Conservation (phyloP, 1,140 invertebrate genomes). For the Plectrocnemia conspersa region DNA sequence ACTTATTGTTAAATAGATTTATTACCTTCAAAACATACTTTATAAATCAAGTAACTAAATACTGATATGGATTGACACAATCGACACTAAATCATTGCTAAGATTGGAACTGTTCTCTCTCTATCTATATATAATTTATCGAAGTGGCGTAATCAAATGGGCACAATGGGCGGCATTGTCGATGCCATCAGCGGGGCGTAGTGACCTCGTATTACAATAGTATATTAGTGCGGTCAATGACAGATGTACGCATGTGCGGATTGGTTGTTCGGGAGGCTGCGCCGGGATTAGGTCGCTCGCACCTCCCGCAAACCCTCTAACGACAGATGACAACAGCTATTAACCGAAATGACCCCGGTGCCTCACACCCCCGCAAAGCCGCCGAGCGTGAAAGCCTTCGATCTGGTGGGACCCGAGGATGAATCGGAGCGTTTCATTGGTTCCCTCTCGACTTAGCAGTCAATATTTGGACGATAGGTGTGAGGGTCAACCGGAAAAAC, state of each 20-base stretch:
- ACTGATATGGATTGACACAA: too few relatives aligned
- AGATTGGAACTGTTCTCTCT: too few relatives aligned
- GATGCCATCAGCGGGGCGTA: too few relatives aligned
- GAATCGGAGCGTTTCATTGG: conserved; percentile 25
- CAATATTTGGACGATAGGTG: conserved; percentile 22
- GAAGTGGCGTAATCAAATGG: too few relatives aligned
- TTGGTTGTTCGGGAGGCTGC: conserved; percentile 11
- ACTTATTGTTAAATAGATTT: too few relatives aligned
- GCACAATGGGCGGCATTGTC: too few relatives aligned
- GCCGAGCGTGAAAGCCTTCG: conserved; percentile 18
- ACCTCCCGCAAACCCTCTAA: conserved; percentile 22
- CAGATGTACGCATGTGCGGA: conserved; percentile 16
- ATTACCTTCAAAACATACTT: too few relatives aligned
- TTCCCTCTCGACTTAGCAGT: conserved; percentile 15
- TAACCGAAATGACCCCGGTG: conserved; percentile 22
- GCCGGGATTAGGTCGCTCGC: conserved; percentile 11
- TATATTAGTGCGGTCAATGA: conserved; percentile 20
- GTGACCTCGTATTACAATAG: neutral
- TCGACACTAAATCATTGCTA: too few relatives aligned
- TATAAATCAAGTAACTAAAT: too few relatives aligned
- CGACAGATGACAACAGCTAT: conserved; percentile 25
- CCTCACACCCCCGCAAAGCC: neutral
- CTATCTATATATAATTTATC: too few relatives aligned
- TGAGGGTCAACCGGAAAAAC: too few relatives aligned
- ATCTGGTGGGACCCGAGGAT: conserved; percentile 10